Base-by-base conservation (phyloP, 2,888 invertebrate species). In the Heteromyza rotundicornis region DNA sequence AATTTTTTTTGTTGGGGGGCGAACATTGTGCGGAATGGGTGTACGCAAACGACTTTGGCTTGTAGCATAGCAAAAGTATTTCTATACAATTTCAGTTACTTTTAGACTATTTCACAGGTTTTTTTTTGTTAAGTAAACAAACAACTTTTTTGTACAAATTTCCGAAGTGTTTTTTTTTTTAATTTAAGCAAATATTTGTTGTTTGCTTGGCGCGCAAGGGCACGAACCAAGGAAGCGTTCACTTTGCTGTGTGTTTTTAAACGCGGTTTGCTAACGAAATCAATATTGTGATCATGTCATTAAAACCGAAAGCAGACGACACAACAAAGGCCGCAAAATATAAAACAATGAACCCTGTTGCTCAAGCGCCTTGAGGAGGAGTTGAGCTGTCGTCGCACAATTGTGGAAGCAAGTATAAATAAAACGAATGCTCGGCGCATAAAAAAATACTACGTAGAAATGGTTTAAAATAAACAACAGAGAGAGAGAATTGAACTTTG, bases 401-500 rank as follows among this genome's bases (percentile, higher is more conserved):
- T n/a, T n/a, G n/a, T n/a, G 10, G 5, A 40, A 40, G 14, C 40
- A 47, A 19, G 47, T 47, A 19, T 8, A 47, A 40, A n/a, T 40
- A 12, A 53, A 55, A 8, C 17, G 22, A 51, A 55, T 52, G 53
- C 52, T 64, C 57, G n/a, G 58, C 27, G 59, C 17, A 47, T 2
- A 47, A 19, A 19, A 20, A 20, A 47, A 17, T 47, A 47, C 47
- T 47, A 47, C 47, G 47, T 47, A 47, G 16, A 47, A 19, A 47
- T 17, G 17, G 17, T 47, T 14, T 47, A 19, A 7, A n/a, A n/a
- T n/a, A 14, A 50, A 27, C 8, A 57, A n/a, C 2, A 32, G 2
- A n/a, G n/a, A n/a, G n/a, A n/a, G n/a, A 8, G 20, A 40, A 20
- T 20, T 68, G 71, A 63, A 69, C 69, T 70, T 70, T 69, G 68